These are phyloP conservation scores for Drosophila lini DNA, from an alignment of 1,140 invertebrate species.

Conservation along the genomic window DNA sequence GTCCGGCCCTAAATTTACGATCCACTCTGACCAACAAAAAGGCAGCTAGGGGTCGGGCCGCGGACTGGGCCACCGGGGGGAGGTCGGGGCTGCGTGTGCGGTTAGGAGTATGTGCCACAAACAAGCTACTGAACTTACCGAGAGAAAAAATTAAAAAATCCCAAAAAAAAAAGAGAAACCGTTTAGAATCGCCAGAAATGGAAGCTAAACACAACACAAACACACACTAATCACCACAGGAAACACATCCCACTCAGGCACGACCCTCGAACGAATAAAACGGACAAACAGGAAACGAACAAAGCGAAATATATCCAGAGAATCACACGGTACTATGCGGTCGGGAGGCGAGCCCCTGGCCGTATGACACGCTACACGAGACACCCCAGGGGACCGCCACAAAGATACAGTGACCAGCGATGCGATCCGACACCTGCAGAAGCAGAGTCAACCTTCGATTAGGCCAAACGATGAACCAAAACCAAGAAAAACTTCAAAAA, in stretches of 20 bases:
- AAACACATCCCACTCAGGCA: conserved; percentile 59
- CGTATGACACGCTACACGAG: conserved; percentile 56
- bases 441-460: conserved; percentile 27
- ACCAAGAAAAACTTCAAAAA: conserved; percentile 31
- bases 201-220: not conserved
- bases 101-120: conserved; percentile 61
- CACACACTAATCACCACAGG: conserved; percentile 20
- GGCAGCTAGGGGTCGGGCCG: conserved; percentile 44
- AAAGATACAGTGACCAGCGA: conserved; percentile 69
- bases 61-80: conserved; percentile 8
- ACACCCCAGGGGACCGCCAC: conserved; percentile 52
- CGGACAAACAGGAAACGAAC: conserved; percentile 57
- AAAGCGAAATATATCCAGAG: conserved; percentile 17
- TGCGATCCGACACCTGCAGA: conserved; percentile 6
- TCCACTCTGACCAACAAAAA: conserved; percentile 27
- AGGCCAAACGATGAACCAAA: conserved; percentile 40
- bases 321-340: conserved; percentile 31
- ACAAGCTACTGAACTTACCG: conserved; percentile 23
- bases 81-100: conserved; percentile 25
- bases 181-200: conserved; percentile 11
- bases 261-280: conserved; percentile 63
- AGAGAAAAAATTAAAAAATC: conserved; percentile 19
- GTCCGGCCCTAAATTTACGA: conserved; percentile 1
- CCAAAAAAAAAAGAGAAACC: conserved; percentile 12
- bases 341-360: not conserved